Evolutionary conservation across 2,888 invertebrate genomes (phyloP), one percentile per base, ranked within the genome.

Genomic region (Drosophila kuntzei): DNA sequence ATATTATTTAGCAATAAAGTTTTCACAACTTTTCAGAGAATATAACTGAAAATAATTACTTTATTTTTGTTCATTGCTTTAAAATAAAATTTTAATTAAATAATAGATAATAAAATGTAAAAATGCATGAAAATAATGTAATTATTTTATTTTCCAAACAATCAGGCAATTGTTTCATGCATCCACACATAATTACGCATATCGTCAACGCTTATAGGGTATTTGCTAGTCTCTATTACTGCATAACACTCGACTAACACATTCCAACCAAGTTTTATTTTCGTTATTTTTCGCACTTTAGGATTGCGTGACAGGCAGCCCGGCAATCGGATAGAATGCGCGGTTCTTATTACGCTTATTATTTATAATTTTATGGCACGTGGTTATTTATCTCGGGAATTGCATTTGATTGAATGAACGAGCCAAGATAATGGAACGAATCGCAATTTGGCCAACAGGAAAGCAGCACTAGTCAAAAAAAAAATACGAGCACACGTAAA

Each of bases 281-380:
- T 16, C 32, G 41, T 25, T 44, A 44, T 55, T 34, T 58, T 39
- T 59, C 34, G 27, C 63, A 54, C 43, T 44, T 61, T 57, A 32
- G 41, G 41, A 50, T 59, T 50, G 59, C 59, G 59, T 41, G 59
- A 57, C 62, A 51, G 51, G n/a, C 37, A 39, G 51, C 18, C 8
- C 18, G 39, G 20, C 12, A 29, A 29, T 39, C 18, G 51, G 51
- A 51, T 27, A 53, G 53, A 53, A 53, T 53, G 39, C 39, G 34
- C 41, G 14, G 14, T 11, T 59, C 51, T 43, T 47, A 51, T 63
- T 63, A 50, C 41, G 58, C 50, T 59, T 65, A 81, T 79, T 64
- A 84, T 84, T 71, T 75, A 57, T 49, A 79, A 44, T 79, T 65
- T 79, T 47, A 67, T 82, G 72, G 76, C 55, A 54, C 59, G 58